Base-by-base conservation (phyloP, 2,888 invertebrate genomes). In the Chymomyza fuscimana region DNA sequence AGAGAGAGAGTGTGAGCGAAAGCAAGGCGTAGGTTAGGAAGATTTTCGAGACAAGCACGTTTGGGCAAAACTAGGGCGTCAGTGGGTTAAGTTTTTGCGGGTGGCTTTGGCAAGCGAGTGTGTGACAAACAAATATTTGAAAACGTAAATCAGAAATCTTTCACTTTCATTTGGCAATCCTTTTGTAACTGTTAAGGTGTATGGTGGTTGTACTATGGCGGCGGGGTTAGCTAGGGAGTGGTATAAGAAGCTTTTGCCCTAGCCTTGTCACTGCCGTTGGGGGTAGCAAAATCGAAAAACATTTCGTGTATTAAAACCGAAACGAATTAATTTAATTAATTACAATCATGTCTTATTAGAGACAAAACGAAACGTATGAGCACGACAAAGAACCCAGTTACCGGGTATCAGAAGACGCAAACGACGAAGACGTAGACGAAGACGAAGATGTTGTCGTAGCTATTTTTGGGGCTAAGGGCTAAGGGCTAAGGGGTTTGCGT, bases 291-390 rank as follows among this genome's bases (percentile, higher is more conserved):
- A 89, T 88, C 88, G 89, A 87, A 89, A 86, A 85, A 58, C 88
- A 88, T 88, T 89, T 88, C 87, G 84, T 90, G 88, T 91, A 90
- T 90, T 91, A 90, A 89, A 91, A 90, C 91, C 91, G 89, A 91
- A 91, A 90, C 90, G 91, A 91, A 91, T 91, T 91, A 91, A 91
- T 91, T 91, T 89, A 91, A 91, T 91, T 91, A 91, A 91, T 91
- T 91, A 91, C 90, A 91, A 90, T 90, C 90, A 89, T 90, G 89
- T 91, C 91, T 91, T 91, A 90, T 91, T 91, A 91, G 91, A 91
- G 86, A 86, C 86, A 82, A 86, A 25, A 86, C 86, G 82, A 81
- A 46, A 83, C 54, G 54, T 54, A 54, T 54, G 54, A 54, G 22
- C n/a, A 16, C 15, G 54, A 54, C 54, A 32, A 32, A 32, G 32